phyloP scores from a whole-genome alignment of 37 sponge, comb jelly and placozoan genomes.

The Bolinopsis microptera region DNA sequence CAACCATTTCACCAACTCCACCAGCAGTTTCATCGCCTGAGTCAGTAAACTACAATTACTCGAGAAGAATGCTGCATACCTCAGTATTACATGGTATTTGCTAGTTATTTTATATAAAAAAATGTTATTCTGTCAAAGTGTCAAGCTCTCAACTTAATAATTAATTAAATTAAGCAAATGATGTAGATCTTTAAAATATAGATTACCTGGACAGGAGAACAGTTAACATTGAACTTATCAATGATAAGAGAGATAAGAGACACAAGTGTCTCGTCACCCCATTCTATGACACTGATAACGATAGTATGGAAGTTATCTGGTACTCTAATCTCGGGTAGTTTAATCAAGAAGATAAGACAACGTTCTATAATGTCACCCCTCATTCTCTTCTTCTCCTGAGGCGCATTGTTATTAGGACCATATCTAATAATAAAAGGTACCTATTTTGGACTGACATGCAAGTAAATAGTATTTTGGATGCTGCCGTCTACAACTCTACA shows the following conservation, averaged over 20 bases:
- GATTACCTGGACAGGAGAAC: neutral
- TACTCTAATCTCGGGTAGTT: constrained; percentile 12
- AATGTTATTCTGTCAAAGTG: too few species aligned
- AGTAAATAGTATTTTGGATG: too few species aligned
- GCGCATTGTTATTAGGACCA: neutral
- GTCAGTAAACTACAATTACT: too few species aligned
- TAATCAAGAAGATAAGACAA: constrained; percentile 21
- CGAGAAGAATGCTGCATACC: neutral
- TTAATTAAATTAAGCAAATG: too few species aligned
- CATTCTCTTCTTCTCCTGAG: constrained; percentile 50
- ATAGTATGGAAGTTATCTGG: constrained; percentile 4
- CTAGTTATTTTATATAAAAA: neutral
- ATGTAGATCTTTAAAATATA: too few species aligned
- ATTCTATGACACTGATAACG: neutral
- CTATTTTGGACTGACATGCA: too few species aligned
- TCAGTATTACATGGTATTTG: neutral
- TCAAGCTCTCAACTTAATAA: too few species aligned
- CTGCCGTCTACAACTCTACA: too few species aligned
- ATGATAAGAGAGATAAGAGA: neutral
- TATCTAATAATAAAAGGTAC: neutral
- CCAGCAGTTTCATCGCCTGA: constrained; percentile 46
- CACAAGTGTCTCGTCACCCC: constrained; percentile 37
- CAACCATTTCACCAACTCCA: constrained; percentile 14
- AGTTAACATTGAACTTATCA: neutral
- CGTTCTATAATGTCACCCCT: constrained; percentile 5